Base-by-base conservation (phyloP, 1,140 invertebrate genomes). In the Triops cancriformis region DNA sequence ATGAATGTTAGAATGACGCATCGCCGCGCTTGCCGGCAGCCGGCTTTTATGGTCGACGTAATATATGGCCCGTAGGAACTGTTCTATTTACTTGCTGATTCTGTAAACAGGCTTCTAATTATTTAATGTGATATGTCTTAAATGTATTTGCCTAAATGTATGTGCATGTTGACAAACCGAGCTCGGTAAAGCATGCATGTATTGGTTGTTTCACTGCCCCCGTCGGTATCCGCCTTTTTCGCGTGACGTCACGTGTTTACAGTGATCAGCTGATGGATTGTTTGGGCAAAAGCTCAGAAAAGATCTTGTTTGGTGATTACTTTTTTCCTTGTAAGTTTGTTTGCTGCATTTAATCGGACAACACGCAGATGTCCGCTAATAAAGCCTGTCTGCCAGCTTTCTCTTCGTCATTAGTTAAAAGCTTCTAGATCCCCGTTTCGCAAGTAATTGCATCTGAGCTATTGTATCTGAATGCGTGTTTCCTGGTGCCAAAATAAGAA, bases 211-310 rank as follows among this genome's bases (percentile, higher is more conserved):
- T 18, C 23, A 14, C 51, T n/a, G 6, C 14, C 51, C 14, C 51
- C 6, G 6, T 64, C n/a, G 51, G 14, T 64, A 12, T 64, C 23
- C 51, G 14, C 23, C 23, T 64, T 10, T 3, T 18, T 2, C 51
- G n/a, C 51, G 10, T 64, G 51, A 64, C 51, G 51, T 64, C 51
- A 18, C 9, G 3, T 64, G 51, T 64, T 64, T 64, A 64, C 51
- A 64, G 10, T 64, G 10, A 64, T 64, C 51, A 64, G 51, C 51
- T 64, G 51, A 64, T 64, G 51, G 51, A 64, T 64, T 64, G 51
- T 64, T 64, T 64, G 9, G 51, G 5, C 18, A 64, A 64, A 23
- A 18, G 51, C 31, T 64, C 51, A 14, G 14, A 23, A 6, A 6
- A 9, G 51, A 64, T 9, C 51, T n/a, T 23, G 51, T 64, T 64